Evolutionary conservation across 1,140 invertebrate species (phyloP).

Genomic region (Lordiphosa clarofinis): DNA sequence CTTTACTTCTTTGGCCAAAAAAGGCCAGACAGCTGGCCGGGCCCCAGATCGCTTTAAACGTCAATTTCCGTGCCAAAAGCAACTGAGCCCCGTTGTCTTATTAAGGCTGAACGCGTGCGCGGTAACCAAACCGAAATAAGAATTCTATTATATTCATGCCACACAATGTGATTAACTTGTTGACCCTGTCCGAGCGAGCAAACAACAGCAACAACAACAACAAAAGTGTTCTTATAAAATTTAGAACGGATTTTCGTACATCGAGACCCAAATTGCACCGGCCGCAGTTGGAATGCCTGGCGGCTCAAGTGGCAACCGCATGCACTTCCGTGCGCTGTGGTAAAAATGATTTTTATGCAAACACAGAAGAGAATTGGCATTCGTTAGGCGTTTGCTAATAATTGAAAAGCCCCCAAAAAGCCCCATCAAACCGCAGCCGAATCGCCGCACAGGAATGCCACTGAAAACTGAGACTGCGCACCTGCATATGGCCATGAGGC

Average conservation of each 20-base stretch:
- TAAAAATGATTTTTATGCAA: slow-evolving; percentile 59
- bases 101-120: slow-evolving; percentile 49
- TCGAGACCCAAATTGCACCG: neutral
- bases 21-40: slow-evolving; percentile 67
- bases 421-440: slow-evolving; percentile 45
- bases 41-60: slow-evolving; percentile 55
- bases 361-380: slow-evolving; percentile 61
- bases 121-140: slow-evolving; percentile 38
- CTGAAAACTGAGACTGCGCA: slow-evolving; percentile 32
- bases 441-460: slow-evolving; percentile 53
- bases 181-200: slow-evolving; percentile 58
- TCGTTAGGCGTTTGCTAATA: slow-evolving; percentile 73
- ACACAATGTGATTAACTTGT: slow-evolving; percentile 76
- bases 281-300: slow-evolving; percentile 2
- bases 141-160: slow-evolving; percentile 72
- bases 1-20: slow-evolving; percentile 60
- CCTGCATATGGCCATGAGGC: slow-evolving; percentile 7
- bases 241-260: slow-evolving; percentile 56
- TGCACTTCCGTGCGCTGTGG: slow-evolving; percentile 60
- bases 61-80: slow-evolving; percentile 65
- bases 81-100: slow-evolving; percentile 30
- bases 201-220: slow-evolving; percentile 24
- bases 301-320: slow-evolving; percentile 42
- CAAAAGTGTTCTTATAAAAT: slow-evolving; percentile 45
- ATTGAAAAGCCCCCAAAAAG: slow-evolving; percentile 60